These are phyloP conservation scores for Halichoeres trimaculatus DNA, from an alignment of 2,113 vertebrate species.

Conservation along the genomic window DNA sequence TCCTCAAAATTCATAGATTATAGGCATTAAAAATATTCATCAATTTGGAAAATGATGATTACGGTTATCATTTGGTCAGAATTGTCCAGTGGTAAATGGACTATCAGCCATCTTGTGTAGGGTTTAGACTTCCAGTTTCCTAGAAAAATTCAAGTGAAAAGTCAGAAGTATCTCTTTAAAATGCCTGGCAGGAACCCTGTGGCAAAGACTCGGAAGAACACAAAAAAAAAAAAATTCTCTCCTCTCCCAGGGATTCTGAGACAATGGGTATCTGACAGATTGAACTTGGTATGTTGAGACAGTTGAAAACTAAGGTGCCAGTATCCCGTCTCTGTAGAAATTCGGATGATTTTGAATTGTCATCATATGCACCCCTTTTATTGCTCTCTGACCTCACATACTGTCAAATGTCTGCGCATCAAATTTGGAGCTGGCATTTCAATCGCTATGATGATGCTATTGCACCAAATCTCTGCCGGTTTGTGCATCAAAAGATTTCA, in stretches of 20 bases:
- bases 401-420: neutral
- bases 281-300: neutral
- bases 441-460: constrained; percentile 7
- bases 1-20: no score
- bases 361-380: neutral
- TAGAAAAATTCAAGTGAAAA: neutral
- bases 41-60: no score
- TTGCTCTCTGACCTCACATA: neutral
- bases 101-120: neutral
- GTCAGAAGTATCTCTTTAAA: neutral
- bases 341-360: neutral
- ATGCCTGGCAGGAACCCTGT: neutral
- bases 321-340: neutral
- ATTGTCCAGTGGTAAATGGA: no score
- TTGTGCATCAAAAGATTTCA: constrained; percentile 28
- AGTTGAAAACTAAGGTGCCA: neutral
- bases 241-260: neutral
- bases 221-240: neutral
- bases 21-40: no score
- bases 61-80: no score
- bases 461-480: constrained; percentile 16
- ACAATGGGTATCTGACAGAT: neutral
- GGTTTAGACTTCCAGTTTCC: neutral
- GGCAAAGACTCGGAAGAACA: neutral
- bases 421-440: constrained; percentile 19